These are phyloP conservation scores for Osmerus mordax DNA, from an alignment of 2,113 vertebrate species.

Conservation along the genomic window DNA sequence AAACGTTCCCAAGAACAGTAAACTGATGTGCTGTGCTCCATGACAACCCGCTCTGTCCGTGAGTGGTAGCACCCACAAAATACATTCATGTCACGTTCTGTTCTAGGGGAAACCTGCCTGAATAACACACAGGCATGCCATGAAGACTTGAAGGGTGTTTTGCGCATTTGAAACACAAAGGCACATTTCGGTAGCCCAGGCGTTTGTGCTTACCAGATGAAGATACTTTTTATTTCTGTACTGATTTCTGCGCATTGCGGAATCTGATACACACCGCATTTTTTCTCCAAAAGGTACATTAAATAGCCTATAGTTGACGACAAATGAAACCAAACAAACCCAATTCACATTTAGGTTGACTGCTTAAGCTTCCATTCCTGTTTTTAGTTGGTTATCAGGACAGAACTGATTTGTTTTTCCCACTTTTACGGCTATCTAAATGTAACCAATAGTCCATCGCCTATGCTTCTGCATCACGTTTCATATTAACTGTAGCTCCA, in stretches of 20 bases:
- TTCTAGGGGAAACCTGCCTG: background rate
- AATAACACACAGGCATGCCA: no score
- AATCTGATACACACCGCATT: conserved; percentile 5
- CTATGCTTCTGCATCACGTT: background rate
- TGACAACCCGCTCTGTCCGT: no score
- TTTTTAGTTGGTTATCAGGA: no score
- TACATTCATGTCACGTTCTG: background rate
- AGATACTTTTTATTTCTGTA: background rate
- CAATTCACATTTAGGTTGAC: background rate
- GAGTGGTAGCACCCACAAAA: background rate
- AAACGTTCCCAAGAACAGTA: background rate
- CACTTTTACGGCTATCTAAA: background rate
- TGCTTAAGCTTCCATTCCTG: no score
- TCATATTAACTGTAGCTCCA: no score
- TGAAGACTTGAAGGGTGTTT: background rate
- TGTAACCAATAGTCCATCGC: background rate
- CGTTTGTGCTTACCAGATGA: background rate
- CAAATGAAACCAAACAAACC: background rate
- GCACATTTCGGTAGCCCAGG: background rate
- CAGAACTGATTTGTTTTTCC: background rate
- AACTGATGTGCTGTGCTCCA: no score
- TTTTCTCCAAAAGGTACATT: background rate
- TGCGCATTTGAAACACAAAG: background rate
- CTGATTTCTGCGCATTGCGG: conserved; percentile 16
- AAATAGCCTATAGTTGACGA: background rate